phyloP scores from a whole-genome alignment of 2,797 vertebrate species.

The Calcarius lapponicus region DNA sequence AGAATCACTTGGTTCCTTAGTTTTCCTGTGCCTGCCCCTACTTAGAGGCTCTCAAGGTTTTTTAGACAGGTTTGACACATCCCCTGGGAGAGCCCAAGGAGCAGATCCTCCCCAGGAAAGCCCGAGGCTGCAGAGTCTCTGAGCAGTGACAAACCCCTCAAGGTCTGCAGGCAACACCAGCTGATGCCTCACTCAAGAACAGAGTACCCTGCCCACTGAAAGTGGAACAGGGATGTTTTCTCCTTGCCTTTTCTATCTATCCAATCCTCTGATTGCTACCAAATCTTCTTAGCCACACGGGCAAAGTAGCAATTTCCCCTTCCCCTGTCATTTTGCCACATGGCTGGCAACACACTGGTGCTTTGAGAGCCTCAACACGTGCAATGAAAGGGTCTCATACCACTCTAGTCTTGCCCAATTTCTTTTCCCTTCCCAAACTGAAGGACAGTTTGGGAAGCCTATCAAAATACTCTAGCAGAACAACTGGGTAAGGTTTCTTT shows the following conservation, averaged over 20 bases:
- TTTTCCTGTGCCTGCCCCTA: not conserved
- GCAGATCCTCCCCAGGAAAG: not conserved
- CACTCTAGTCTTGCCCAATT: not conserved
- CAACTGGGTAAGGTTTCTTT: not conserved
- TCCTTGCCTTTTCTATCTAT: not conserved
- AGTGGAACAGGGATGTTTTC: not conserved
- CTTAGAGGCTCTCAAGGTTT: not conserved
- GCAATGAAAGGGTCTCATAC: not conserved
- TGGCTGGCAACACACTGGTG: not conserved
- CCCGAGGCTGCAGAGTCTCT: not conserved
- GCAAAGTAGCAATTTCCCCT: not conserved
- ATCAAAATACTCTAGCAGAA: not conserved
- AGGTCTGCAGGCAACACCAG: not conserved
- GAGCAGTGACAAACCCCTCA: not conserved
- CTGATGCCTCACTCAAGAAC: fast-evolving
- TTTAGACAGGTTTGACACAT: not conserved
- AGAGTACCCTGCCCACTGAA: not conserved
- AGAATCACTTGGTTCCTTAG: not conserved
- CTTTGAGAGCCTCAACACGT: fast-evolving
- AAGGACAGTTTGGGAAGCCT: not conserved
- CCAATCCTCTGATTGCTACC: not conserved
- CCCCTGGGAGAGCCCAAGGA: not conserved
- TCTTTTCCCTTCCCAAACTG: not conserved
- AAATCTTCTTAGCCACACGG: not conserved
- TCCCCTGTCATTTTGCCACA: not conserved